Base-by-base conservation (phyloP, 2,797 vertebrate genomes). In the Xenentodon cancila region DNA sequence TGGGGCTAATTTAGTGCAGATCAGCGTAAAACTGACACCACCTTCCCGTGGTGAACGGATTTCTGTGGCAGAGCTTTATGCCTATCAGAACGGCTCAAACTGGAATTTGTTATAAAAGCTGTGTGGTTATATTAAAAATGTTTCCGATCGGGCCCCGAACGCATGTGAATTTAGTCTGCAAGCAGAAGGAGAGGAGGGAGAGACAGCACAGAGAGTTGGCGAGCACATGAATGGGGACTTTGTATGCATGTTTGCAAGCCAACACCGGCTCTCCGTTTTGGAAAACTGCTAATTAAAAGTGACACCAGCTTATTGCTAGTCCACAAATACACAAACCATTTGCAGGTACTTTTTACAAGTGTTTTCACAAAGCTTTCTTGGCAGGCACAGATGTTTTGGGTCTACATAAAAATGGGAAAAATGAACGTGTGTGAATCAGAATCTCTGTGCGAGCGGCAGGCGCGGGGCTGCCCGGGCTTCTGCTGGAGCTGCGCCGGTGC, bases 311-410 rank as follows among this genome's bases (percentile, higher is more conserved):
- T 81, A 90, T 86, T 91, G 85, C 77, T 77, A 62, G 74, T 81
- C 85, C 67, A 57, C 75, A 91, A 92, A 92, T 83, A 90, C 76
- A 86, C 85, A 91, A 91, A 88, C 90, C 88, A 88, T 92, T 91
- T 82, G 79, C 89, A 91, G 88, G 86, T 84, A 87, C 89, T 91
- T 90, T 91, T 87, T 82, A 79, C 52, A 69, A 86, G 85, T 90
- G 86, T 87, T 91, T 91, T 88, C 73, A 75, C 78, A 89, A 88
- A 87, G 75, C 75, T 73, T 71, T 67, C 64, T 80, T 85, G 86
- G 91, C 89, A 82, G 82, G 77, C 56, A 7, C 57, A 67, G 55
- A 78, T 55, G 59, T 83, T 90, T 88, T 63, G 74, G 77, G 86
- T 87, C 88, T 75, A 80, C 80, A 67, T 84, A 71, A 91, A 86